Evolutionary conservation across 2,113 vertebrate genomes (phyloP).

Genomic region (Fukomys damarensis): DNA sequence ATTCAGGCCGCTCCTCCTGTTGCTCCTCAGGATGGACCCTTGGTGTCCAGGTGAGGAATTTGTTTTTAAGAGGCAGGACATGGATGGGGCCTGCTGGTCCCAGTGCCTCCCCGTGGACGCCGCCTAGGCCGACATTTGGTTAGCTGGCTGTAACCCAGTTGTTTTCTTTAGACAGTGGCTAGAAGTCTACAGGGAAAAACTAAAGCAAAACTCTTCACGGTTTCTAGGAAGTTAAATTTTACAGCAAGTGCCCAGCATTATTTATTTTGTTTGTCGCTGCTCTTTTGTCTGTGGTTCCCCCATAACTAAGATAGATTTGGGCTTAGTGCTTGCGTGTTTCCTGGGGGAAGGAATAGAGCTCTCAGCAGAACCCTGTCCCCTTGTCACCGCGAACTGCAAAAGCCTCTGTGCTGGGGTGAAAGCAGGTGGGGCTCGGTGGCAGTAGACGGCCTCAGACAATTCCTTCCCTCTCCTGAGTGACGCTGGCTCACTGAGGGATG

Average conservation of each 20-base stretch:
- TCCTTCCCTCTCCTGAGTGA: background rate
- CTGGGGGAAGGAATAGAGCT: background rate
- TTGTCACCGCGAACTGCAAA: slow-evolving; percentile 28
- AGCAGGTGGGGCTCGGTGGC: background rate
- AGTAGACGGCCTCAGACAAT: background rate
- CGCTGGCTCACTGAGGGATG: too few relatives aligned
- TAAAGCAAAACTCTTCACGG: background rate
- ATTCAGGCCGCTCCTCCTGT: background rate
- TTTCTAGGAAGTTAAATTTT: background rate
- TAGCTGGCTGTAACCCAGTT: background rate
- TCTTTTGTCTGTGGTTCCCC: background rate
- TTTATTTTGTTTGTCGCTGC: background rate
- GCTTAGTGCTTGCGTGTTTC: background rate
- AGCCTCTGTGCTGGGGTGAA: background rate
- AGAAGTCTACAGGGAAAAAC: background rate
- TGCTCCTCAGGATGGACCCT: background rate
- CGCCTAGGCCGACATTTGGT: background rate
- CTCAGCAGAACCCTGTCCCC: background rate
- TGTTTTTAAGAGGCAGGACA: background rate
- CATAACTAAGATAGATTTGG: background rate
- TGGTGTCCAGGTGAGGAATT: background rate
- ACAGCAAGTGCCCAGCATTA: background rate
- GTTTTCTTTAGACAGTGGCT: background rate
- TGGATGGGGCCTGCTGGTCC: background rate
- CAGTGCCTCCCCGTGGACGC: background rate